phyloP scores from a whole-genome alignment of 2,113 vertebrate species.

The Xenus cinereus region DNA sequence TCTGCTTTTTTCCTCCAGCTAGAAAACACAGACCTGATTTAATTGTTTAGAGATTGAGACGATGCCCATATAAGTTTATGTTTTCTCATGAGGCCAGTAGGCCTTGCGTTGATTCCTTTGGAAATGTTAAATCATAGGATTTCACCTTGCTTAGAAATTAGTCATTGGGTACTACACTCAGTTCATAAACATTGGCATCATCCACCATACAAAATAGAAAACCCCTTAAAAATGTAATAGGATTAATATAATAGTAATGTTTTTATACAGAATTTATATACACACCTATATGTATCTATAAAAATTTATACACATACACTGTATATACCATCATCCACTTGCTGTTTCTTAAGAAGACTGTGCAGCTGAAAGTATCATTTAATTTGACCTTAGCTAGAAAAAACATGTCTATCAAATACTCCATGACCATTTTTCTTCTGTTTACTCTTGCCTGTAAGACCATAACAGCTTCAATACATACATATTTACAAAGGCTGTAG shows the following conservation, averaged over 20 bases:
- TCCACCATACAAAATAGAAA: background rate
- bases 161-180: background rate
- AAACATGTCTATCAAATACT: background rate
- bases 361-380: background rate
- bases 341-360: background rate
- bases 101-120: background rate
- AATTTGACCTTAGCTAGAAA: background rate
- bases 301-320: background rate
- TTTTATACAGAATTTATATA: background rate
- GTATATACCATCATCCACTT: background rate
- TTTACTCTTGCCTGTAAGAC: background rate
- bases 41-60: background rate
- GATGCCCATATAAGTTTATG: background rate
- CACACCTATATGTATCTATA: fast-evolving
- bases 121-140: background rate
- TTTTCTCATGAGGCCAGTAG: background rate
- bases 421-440: background rate
- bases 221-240: background rate
- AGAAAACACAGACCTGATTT: background rate
- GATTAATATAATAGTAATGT: background rate
- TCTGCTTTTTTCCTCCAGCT: background rate
- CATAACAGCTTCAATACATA: background rate
- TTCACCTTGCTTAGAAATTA: background rate
- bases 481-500: background rate
- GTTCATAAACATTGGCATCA: background rate